Base-by-base conservation (phyloP, 53 echinoderm and acorn worm species). In the Crossaster papposus region DNA sequence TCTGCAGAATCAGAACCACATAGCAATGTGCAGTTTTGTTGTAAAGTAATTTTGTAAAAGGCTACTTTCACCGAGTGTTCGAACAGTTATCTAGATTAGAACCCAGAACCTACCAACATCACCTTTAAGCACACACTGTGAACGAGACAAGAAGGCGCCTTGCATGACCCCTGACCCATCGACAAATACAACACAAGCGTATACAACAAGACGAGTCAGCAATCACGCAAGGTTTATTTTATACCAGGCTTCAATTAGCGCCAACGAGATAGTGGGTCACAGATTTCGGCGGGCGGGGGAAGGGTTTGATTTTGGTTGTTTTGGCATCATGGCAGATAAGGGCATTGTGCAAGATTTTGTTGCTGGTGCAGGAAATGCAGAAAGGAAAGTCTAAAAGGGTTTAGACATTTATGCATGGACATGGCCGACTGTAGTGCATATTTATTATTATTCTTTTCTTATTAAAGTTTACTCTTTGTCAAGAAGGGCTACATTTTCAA, bases 131-230 rank as follows among this genome's bases (percentile, higher is more conserved):
- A 58, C 87, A 87, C 20, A 77, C 80, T 72, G 87, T 77, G 87
- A 87, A 77, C 87, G 87, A 87, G 87, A 87, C 87, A 87, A 87
- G 87, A 87, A 87, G 87, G 87, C 30, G 35, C 87, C 87, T 87
- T 87, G 87, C 77, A 76, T 87, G 77, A 63, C 76, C 51, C 54
- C 22, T 77, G 87, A 87, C 87, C 87, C 77, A 32, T 76, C 87
- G 2, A 87, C 87, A 87, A 87, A 58, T 36, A 87, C 87, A 87
- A 62, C 36, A 72, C 85, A 87, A 55, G 33, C 11, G 32, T 50
- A 62, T 50, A 2, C 33, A 44, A 8, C 14, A 0, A 14, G 77
- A 76, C 75, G 31, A 77, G 87, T 77, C 87, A 87, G 51, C 29
- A 26, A 35, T 58, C 32, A 87, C 11, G 87, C 87, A 77, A 87